Evolutionary conservation across 2,797 vertebrate species (phyloP).

Genomic region (Betta splendens): DNA sequence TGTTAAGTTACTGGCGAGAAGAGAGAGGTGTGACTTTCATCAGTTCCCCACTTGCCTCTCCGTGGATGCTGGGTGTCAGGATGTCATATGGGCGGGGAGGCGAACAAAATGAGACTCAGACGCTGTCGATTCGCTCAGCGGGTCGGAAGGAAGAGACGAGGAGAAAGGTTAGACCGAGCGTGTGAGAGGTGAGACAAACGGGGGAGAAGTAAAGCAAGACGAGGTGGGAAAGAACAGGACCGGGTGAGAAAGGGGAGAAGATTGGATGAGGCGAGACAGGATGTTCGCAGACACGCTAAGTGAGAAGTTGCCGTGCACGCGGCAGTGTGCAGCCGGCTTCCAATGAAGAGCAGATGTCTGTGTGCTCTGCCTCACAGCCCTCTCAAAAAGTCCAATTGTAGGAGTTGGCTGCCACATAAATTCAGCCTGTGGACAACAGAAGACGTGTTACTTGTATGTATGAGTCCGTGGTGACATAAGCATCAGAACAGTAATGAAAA

Average conservation of each 20-base stretch:
- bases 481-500: no score
- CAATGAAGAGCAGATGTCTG: constrained; percentile 43
- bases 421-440: constrained; percentile 10
- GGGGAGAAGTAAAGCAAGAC: constrained; percentile 11
- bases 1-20: constrained; percentile 42
- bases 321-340: constrained; percentile 25
- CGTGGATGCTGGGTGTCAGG: constrained; percentile 47
- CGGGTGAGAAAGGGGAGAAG: constrained; percentile 15
- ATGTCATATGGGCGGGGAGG: constrained; percentile 46
- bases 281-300: constrained; percentile 38
- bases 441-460: background rate
- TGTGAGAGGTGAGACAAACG: constrained; percentile 11
- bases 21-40: constrained; percentile 38
- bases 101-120: constrained; percentile 53
- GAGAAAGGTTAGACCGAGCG: constrained; percentile 16
- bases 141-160: background rate
- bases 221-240: constrained; percentile 23
- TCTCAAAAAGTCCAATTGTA: constrained; percentile 20
- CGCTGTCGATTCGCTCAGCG: constrained; percentile 9
- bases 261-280: constrained; percentile 23
- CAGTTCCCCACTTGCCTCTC: constrained; percentile 16
- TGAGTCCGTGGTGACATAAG: no score
- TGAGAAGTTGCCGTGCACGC: constrained; percentile 45
- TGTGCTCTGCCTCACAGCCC: constrained; percentile 31
- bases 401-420: background rate